Conservation (phyloP, 1,140 invertebrate species). For the Chionoecetes opilio region DNA sequence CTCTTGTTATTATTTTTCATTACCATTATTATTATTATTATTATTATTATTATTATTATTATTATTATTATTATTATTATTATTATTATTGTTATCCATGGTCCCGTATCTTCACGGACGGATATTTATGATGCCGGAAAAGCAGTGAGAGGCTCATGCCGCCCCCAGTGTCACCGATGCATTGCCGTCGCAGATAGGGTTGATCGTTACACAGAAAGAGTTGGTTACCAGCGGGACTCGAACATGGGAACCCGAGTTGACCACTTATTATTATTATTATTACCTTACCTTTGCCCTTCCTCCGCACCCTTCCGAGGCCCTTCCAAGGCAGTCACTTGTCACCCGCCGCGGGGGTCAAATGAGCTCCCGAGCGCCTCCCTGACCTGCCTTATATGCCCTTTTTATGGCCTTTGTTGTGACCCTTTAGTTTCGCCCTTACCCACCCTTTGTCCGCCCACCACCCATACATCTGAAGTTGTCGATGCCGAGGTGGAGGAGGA, state of each 20-base stretch:
- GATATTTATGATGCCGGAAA: too few relatives aligned
- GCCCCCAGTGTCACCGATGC: too few relatives aligned
- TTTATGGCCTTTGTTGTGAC: slow-evolving; percentile 63
- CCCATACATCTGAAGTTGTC: slow-evolving; percentile 59
- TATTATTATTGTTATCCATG: neutral
- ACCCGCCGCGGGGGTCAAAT: slow-evolving; percentile 70
- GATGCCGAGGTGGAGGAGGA: slow-evolving; percentile 14
- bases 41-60: neutral
- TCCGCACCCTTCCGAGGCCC: too few relatives aligned
- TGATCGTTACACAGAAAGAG: too few relatives aligned
- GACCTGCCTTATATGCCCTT: slow-evolving; percentile 39
- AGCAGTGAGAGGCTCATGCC: too few relatives aligned
- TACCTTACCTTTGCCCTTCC: too few relatives aligned
- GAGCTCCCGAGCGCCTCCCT: slow-evolving; percentile 50
- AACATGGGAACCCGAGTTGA: too few relatives aligned
- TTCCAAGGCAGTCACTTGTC: slow-evolving; percentile 51
- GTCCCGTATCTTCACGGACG: too few relatives aligned
- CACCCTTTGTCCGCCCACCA: slow-evolving; percentile 53
- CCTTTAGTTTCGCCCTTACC: slow-evolving; percentile 74
- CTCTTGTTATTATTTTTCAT: neutral
- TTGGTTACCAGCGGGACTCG: too few relatives aligned
- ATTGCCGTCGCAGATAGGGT: too few relatives aligned
- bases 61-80: neutral
- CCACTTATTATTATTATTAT: neutral
- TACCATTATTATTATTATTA: neutral